Percentiles rank a stretch among this genome's conserved stretches.
These are phyloP conservation scores for Drosophila littoralis DNA, from an alignment of 1,140 invertebrate genomes.

Conservation along the genomic window DNA sequence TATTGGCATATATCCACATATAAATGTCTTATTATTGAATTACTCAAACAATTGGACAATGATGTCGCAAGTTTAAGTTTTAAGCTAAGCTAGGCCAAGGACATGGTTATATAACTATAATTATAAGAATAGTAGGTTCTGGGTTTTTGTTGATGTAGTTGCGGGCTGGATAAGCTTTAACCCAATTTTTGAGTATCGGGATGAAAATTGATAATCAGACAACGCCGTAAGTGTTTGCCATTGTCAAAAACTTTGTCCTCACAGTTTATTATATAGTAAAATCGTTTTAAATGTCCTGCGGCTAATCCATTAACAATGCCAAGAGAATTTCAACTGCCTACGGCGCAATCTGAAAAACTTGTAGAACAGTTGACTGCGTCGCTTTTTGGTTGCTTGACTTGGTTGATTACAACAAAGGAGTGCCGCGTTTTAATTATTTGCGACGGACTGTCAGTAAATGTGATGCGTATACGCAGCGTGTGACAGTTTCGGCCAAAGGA, in stretches of 20 bases:
- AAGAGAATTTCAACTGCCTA: conserved; percentile 21
- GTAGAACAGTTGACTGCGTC: conserved; percentile 3
- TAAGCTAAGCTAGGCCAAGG: too few species aligned
- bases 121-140: not conserved
- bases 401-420: not conserved
- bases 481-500: not conserved
- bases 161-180: not conserved
- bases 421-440: conserved; percentile 4
- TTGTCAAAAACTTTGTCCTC: conserved; percentile 20
- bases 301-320: conserved; percentile 34
- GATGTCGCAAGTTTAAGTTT: not conserved
- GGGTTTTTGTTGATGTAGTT: not conserved
- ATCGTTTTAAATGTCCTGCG: conserved; percentile 43
- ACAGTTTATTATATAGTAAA: conserved; percentile 33
- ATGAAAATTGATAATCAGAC: not conserved
- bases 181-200: not conserved
- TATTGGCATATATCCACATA: not conserved
- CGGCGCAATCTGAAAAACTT: conserved; percentile 24
- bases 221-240: not conserved
- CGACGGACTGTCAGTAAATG: not conserved
- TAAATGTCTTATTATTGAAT: not conserved
- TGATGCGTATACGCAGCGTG: conserved; percentile 33
- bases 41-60: not conserved
- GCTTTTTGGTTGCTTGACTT: not conserved
- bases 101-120: not conserved